Conservation (phyloP, 2,888 invertebrate species). For the Sinohyriopsis cumingii region DNA sequence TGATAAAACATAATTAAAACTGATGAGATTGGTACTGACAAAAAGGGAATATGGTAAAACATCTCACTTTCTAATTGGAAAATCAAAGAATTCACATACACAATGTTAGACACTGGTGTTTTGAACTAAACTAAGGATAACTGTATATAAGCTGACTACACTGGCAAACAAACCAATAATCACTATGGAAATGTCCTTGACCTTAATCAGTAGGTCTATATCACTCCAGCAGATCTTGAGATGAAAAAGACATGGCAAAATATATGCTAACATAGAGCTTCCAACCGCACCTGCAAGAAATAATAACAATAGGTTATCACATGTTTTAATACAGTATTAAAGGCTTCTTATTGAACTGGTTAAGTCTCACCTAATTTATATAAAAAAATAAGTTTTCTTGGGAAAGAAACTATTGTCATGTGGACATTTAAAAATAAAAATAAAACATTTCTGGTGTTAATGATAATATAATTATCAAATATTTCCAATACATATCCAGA, state of each 20-base stretch:
- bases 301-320: not conserved
- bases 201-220: constrained; percentile 31
- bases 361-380: not conserved
- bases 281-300: constrained; percentile 65
- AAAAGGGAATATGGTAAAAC: too few relatives aligned
- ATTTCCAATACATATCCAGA: too few relatives aligned
- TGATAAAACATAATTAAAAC: too few relatives aligned
- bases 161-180: constrained; percentile 56
- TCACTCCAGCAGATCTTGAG: constrained; percentile 52
- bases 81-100: too few relatives aligned
- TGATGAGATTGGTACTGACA: too few relatives aligned
- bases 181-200: constrained; percentile 61
- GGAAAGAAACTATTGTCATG: too few relatives aligned
- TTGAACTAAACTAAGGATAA: constrained; percentile 41
- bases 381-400: too few relatives aligned
- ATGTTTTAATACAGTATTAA: not conserved
- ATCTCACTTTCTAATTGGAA: too few relatives aligned
- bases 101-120: constrained; percentile 13
- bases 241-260: constrained; percentile 67
- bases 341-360: not conserved
- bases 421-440: too few relatives aligned
- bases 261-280: constrained; percentile 63
- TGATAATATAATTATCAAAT: too few relatives aligned
- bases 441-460: too few relatives aligned
- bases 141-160: constrained; percentile 46